phyloP scores from a whole-genome alignment of 2,113 vertebrate genomes.

The Gopherus flavomarginatus region DNA sequence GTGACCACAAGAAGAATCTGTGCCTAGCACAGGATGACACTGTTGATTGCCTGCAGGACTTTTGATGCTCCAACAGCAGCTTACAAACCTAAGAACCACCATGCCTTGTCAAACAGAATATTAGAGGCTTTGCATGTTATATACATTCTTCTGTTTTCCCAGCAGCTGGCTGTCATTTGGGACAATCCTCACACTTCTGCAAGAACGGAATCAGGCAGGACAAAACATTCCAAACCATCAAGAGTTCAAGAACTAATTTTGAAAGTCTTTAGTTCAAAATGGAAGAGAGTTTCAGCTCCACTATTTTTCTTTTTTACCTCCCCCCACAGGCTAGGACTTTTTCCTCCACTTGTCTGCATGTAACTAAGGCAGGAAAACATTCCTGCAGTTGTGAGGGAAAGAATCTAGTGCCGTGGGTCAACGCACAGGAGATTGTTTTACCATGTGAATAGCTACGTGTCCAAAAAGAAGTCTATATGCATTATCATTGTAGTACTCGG shows the following conservation, averaged over 20 bases:
- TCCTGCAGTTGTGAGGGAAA: conserved; percentile 39
- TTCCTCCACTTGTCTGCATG: conserved; percentile 40
- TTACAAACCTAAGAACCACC: neutral
- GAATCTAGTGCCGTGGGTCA: neutral
- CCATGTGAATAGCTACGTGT: rapidly evolving
- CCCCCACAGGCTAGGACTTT: conserved; percentile 17
- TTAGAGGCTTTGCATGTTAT: neutral
- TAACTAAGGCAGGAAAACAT: conserved; percentile 64
- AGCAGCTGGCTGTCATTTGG: neutral
- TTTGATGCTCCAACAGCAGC: neutral
- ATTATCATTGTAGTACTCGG: neutral
- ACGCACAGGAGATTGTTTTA: neutral
- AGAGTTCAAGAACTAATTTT: conserved; percentile 19
- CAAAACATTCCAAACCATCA: conserved; percentile 34
- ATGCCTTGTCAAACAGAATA: neutral
- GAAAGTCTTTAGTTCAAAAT: conserved; percentile 49
- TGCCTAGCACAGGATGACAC: neutral
- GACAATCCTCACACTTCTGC: conserved; percentile 57
- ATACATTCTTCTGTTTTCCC: neutral
- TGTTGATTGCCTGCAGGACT: rapidly evolving
- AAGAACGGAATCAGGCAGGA: conserved; percentile 51
- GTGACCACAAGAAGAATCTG: neutral
- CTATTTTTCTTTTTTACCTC: conserved; percentile 41
- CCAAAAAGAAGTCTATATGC: neutral
- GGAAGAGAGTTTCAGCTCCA: conserved; percentile 45